Conservation (phyloP, 2,888 invertebrate genomes). For the Ichneumoninae sp. region DNA sequence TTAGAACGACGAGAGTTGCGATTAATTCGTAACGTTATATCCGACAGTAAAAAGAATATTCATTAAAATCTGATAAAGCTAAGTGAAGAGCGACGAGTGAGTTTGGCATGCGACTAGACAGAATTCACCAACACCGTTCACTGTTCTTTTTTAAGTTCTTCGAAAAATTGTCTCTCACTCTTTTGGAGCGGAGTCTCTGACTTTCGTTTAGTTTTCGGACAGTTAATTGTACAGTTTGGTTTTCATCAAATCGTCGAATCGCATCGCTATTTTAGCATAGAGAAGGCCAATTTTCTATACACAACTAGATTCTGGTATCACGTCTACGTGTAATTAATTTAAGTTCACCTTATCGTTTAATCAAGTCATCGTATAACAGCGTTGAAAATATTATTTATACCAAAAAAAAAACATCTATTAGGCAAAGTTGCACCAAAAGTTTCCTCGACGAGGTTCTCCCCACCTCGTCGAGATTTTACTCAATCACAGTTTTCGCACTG, state of each 20-base stretch:
- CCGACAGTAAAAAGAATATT: constrained; percentile 28
- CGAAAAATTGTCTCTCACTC: constrained; percentile 1
- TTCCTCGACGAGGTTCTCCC: neutral
- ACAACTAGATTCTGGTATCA: neutral
- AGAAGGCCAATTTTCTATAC: constrained; percentile 51
- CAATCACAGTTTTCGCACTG: constrained; percentile 17
- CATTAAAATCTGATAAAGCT: constrained; percentile 21
- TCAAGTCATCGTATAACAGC: constrained; percentile 22
- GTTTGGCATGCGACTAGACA: constrained; percentile 46
- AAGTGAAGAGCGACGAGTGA: constrained; percentile 28
- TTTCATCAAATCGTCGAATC: constrained; percentile 8
- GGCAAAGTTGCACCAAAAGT: constrained; percentile 47
- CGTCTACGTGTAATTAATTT: constrained; percentile 6
- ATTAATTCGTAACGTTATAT: constrained; percentile 16
- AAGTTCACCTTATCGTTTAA: neutral
- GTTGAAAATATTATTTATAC: constrained; percentile 65
- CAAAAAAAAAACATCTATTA: constrained; percentile 25
- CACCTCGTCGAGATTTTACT: neutral
- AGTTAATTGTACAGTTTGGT: constrained; percentile 4
- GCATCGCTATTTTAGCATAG: constrained; percentile 15
- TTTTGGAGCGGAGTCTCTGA: constrained; percentile 29
- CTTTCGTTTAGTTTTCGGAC: constrained; percentile 51
- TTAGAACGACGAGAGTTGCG: constrained; percentile 14
- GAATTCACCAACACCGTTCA: constrained; percentile 2
- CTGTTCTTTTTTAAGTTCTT: neutral